Percentiles rank a stretch among this genome's conserved stretches.
These are phyloP conservation scores for Drosophila parthenogenetica DNA, from an alignment of 2,888 invertebrate species.

Conservation along the genomic window DNA sequence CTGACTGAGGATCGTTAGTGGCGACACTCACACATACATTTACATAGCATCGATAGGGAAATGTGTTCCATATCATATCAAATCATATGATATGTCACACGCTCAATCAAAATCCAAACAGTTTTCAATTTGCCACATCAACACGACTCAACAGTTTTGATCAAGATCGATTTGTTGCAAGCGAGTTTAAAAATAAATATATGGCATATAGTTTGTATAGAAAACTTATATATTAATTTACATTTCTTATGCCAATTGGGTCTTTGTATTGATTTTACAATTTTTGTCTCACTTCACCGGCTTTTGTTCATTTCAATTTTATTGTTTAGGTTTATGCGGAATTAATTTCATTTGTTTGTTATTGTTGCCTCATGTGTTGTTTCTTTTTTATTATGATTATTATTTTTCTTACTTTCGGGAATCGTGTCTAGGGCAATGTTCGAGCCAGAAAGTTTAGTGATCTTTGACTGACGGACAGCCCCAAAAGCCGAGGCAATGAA, in stretches of 20 bases:
- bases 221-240: constrained; percentile 1
- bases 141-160: constrained; percentile 8
- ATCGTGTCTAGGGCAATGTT: constrained; percentile 63
- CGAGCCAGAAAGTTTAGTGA: constrained; percentile 65
- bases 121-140: constrained; percentile 18
- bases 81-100: constrained; percentile 34
- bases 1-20: constrained; percentile 25
- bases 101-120: constrained; percentile 25
- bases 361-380: constrained; percentile 28
- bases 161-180: constrained; percentile 28
- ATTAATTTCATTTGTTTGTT: constrained; percentile 62
- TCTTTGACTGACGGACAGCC: constrained; percentile 57
- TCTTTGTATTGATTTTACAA: constrained; percentile 60
- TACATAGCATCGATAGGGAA: constrained; percentile 32
- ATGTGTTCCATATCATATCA: constrained; percentile 19
- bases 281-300: constrained; percentile 16
- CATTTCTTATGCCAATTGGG: constrained; percentile 7
- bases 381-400: constrained; percentile 12
- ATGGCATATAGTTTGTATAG: neutral
- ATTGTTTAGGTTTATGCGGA: constrained; percentile 49
- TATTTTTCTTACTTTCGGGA: constrained; percentile 35
- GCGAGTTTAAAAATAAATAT: constrained; percentile 7
- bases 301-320: constrained; percentile 25
- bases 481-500: constrained; percentile 51
- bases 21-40: constrained; percentile 27